Evolutionary conservation across 2,113 vertebrate genomes (phyloP).

Genomic region (Aleadryas rufinucha): DNA sequence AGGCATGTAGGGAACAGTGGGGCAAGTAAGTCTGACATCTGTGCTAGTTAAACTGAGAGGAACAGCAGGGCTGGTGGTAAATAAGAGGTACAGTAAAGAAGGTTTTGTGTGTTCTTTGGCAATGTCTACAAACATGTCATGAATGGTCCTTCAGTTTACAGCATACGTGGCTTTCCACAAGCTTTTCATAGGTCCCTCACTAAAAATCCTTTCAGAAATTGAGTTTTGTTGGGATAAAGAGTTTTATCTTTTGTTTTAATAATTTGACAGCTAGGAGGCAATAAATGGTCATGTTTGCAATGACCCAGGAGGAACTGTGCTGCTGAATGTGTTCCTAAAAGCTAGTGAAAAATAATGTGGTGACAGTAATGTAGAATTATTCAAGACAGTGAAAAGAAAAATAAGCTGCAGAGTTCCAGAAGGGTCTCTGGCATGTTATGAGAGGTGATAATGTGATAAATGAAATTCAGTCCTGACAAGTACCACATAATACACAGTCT

Average conservation of each 20-base stretch:
- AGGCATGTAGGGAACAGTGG: background rate
- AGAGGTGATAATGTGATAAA: background rate
- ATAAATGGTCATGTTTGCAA: background rate
- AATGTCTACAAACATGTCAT: background rate
- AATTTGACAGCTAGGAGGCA: background rate
- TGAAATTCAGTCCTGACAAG: background rate
- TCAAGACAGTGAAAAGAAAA: background rate
- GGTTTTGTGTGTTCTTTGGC: background rate
- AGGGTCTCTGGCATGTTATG: background rate
- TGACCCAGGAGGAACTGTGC: background rate
- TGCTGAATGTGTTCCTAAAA: background rate
- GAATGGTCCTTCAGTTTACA: background rate
- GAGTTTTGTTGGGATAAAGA: background rate
- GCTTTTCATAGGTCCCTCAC: background rate
- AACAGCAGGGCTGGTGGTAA: background rate
- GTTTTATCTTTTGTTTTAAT: background rate
- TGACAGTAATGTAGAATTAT: background rate
- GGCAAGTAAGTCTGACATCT: background rate
- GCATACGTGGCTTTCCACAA: rapidly evolving
- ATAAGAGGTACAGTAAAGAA: background rate
- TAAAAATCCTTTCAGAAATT: background rate
- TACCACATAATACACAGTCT: background rate
- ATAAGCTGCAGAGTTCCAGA: background rate
- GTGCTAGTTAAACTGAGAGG: background rate
- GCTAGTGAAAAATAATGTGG: background rate